Evolutionary conservation across 2,888 invertebrate genomes (phyloP), one percentile per base, ranked within the genome.

Genomic region (Malachius bipustulatus): DNA sequence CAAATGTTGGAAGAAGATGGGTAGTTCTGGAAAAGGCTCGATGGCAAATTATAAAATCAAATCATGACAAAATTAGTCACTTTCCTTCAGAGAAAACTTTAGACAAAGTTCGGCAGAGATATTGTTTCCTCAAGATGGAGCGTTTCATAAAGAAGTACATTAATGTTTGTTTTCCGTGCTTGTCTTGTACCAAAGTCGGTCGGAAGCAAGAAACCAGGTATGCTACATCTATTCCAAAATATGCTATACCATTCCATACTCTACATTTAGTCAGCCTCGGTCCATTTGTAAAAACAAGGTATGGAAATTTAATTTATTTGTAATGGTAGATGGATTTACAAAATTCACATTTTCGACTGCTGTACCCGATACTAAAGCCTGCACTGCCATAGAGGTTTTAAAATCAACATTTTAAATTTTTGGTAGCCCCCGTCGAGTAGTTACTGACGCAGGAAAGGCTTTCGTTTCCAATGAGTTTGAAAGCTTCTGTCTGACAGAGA

Each of bases 211-310:
- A 38, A 36, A 24, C 24, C 19, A n/a, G 36, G 38, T 10, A 33
- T 34, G 27, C 13, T 40, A n/a, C 19, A 37, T 29, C 35, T 8
- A 19, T 42, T 6, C 30, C 19, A 8, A 35, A 42, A 16, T 10
- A 30, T 14, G 26, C 30, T 34, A 33, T 26, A 35, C 40, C 35
- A 0, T 59, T 62, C 30, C 52, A 60, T 35, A 60, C 57, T 0
- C 13, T 63, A n/a, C 60, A 61, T 39, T 34, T 61, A 1, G 61
- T 62, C 41, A 60, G 62, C 35, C 36, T 61, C 3, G 58, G 59
- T 1, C 59, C 57, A 4, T 62, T 62, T 38, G 47, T 52, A 4
- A 48, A 42, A 11, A 54, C 49, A n/a, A n/a, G n/a, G n/a, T n/a
- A n/a, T n/a, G n/a, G n/a, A n/a, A n/a, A n/a, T n/a, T n/a, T n/a